Conservation (phyloP, 1,140 invertebrate species). For the Polyergus mexicanus region DNA sequence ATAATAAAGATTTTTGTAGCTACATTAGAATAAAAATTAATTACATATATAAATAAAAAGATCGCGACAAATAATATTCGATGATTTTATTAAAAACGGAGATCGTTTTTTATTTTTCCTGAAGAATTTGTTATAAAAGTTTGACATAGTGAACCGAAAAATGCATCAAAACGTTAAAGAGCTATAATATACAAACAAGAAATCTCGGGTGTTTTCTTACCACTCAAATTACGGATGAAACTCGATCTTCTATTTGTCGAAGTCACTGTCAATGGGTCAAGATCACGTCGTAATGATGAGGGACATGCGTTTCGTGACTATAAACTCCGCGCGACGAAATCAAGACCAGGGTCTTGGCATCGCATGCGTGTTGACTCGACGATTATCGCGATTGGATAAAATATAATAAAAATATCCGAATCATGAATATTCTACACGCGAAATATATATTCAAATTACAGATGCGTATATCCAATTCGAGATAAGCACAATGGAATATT, state of each 20-base stretch:
- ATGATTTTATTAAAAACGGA: too few relatives aligned
- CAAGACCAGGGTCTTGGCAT: constrained; percentile 35
- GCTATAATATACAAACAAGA: background rate
- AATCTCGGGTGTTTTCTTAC: background rate
- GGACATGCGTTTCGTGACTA: constrained; percentile 9
- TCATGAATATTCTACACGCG: background rate
- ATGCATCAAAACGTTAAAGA: too few relatives aligned
- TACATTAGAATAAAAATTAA: too few relatives aligned
- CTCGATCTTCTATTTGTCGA: constrained; percentile 37
- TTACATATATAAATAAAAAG: too few relatives aligned
- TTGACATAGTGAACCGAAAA: background rate
- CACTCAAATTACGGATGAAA: constrained; percentile 52
- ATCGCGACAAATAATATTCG: too few relatives aligned
- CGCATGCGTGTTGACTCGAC: constrained; percentile 5
- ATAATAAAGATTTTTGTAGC: too few relatives aligned
- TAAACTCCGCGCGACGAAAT: constrained; percentile 24
- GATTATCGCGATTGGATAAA: background rate
- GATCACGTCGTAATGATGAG: constrained; percentile 53
- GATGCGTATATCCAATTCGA: background rate
- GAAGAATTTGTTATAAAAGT: background rate
- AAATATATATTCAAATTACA: background rate
- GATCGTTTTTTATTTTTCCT: background rate
- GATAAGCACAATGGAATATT: background rate
- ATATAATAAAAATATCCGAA: background rate
- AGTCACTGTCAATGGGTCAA: constrained; percentile 59